Conservation (phyloP, 2,113 vertebrate genomes). For the Alligator mississippiensis region DNA sequence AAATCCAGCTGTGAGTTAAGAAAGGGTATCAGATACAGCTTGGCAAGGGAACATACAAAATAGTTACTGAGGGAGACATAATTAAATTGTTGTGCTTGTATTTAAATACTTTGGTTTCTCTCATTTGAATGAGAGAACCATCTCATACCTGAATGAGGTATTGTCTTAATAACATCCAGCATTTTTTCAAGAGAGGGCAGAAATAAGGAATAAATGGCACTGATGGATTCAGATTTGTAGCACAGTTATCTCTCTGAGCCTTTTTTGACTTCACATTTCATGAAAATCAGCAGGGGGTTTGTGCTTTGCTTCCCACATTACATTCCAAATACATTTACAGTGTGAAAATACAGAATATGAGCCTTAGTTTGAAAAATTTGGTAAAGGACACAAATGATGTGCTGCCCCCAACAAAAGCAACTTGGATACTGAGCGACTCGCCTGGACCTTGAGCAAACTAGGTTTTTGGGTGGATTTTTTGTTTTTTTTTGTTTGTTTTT, state of each 20-base stretch:
- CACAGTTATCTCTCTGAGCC: neutral
- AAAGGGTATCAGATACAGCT: constrained; percentile 10
- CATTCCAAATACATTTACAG: neutral
- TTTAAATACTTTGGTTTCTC: constrained; percentile 1
- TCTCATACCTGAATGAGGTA: too few relatives aligned
- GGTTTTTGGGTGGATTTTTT: too few relatives aligned
- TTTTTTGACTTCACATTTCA: neutral
- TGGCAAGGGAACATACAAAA: constrained; percentile 47
- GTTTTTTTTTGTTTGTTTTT: too few relatives aligned
- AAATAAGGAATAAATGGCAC: neutral
- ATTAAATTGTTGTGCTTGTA: constrained; percentile 31
- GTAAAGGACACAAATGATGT: neutral
- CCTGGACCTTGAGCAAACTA: neutral
- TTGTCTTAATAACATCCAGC: neutral
- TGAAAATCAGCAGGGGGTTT: neutral
- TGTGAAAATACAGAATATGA: neutral
- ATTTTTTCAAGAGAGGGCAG: neutral
- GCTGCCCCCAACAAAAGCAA: neutral
- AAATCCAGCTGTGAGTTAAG: constrained; percentile 24
- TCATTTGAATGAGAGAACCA: too few relatives aligned
- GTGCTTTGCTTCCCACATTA: neutral
- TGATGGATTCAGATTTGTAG: neutral
- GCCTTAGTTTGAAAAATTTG: neutral
- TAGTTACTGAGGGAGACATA: neutral
- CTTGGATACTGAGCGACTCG: fast-evolving